Conservation (phyloP, 2,113 vertebrate genomes). For the Sorex araneus region DNA sequence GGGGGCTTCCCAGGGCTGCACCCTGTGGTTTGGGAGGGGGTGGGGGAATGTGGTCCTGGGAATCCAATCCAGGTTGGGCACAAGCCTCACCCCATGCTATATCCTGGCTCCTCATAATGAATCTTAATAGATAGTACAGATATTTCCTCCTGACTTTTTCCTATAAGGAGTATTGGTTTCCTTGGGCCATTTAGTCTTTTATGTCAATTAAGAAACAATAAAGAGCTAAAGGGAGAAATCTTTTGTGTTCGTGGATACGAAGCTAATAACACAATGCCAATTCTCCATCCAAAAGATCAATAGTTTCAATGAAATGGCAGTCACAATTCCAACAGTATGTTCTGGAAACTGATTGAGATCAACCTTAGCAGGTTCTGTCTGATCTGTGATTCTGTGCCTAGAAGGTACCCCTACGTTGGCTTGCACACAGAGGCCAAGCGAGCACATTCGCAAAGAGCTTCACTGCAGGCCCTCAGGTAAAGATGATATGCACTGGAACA, state of each 20-base stretch:
- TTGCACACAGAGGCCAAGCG: neutral
- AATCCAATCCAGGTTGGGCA: too few relatives aligned
- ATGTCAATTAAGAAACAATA: neutral
- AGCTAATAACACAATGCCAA: neutral
- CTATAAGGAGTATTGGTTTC: neutral
- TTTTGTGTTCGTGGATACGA: neutral
- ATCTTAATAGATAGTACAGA: neutral
- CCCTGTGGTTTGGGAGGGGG: too few relatives aligned
- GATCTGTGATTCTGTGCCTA: constrained; percentile 1
- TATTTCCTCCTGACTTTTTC: neutral
- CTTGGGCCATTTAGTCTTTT: neutral
- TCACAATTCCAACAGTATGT: neutral
- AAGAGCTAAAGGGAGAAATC: constrained; percentile 4
- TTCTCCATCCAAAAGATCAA: neutral
- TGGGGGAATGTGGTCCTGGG: too few relatives aligned
- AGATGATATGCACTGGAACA: constrained; percentile 6
- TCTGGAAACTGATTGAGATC: neutral
- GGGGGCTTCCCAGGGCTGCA: too few relatives aligned
- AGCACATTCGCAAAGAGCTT: constrained; percentile 2
- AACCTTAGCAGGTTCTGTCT: neutral
- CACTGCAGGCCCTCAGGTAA: neutral
- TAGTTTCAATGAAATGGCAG: constrained; percentile 1
- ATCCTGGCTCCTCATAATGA: neutral
- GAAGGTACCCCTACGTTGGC: neutral
- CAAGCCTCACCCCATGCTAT: too few relatives aligned